These are phyloP conservation scores for Clostera curtula DNA, from an alignment of 2,888 invertebrate species.

Conservation along the genomic window DNA sequence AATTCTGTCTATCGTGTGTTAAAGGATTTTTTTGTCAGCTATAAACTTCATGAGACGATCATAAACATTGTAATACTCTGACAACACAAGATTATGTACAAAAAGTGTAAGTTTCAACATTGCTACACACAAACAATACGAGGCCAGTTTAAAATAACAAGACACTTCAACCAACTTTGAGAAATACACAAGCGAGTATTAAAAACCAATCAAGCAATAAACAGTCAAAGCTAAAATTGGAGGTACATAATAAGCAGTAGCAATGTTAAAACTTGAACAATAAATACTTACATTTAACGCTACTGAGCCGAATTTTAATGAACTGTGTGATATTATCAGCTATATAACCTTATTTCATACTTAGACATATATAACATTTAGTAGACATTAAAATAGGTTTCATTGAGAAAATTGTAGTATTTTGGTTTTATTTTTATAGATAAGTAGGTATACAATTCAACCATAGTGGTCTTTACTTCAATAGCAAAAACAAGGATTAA, in stretches of 20 bases:
- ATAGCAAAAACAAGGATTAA: slow-evolving; percentile 27
- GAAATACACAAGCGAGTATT: slow-evolving; percentile 40
- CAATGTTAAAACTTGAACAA: slow-evolving; percentile 65
- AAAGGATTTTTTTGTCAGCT: slow-evolving; percentile 1
- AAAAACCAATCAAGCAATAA: slow-evolving; percentile 26
- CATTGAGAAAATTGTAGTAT: slow-evolving; percentile 51
- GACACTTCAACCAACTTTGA: slow-evolving; percentile 58
- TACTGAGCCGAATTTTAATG: slow-evolving; percentile 59
- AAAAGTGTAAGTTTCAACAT: slow-evolving; percentile 58
- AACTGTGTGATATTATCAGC: slow-evolving; percentile 45
- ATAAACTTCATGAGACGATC: slow-evolving; percentile 11
- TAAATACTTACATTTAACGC: slow-evolving; percentile 44
- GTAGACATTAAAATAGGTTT: slow-evolving; percentile 64
- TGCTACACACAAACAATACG: slow-evolving; percentile 46
- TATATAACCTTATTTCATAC: slow-evolving; percentile 55
- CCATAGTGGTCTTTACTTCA: slow-evolving; percentile 34
- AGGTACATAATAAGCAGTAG: slow-evolving; percentile 36
- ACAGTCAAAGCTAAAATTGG: slow-evolving; percentile 19
- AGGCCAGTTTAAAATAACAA: slow-evolving; percentile 21
- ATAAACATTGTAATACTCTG: slow-evolving; percentile 26
- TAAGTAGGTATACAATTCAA: slow-evolving; percentile 46
- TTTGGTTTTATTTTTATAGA: slow-evolving; percentile 23
- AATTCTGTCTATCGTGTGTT: slow-evolving; percentile 1
- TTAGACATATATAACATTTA: slow-evolving; percentile 74
- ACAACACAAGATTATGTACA: slow-evolving; percentile 56